Base-by-base conservation (phyloP, 2,888 invertebrate genomes). In the Chelonus formosanus region DNA sequence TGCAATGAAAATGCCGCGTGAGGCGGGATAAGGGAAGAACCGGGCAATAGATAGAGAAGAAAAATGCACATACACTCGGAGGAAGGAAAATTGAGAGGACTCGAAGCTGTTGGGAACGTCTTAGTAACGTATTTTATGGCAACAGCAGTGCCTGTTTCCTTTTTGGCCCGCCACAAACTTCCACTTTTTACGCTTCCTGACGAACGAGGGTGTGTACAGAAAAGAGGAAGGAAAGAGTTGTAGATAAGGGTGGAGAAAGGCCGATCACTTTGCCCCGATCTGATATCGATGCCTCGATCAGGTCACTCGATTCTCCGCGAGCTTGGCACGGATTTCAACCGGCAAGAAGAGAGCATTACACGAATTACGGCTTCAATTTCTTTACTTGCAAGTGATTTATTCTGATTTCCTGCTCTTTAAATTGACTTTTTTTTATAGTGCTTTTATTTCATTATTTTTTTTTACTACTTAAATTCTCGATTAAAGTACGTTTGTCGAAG, bases 121-220 rank as follows among this genome's bases (percentile, higher is more conserved):
- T 69, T 54, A 70, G 56, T 71, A 68, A 68, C 69, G 70, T 74
- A 73, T 73, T 76, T 77, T 75, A 76, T 73, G 71, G 72, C 67
- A 58, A 68, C 69, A 68, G 71, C 67, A 71, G 64, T 72, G 71
- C 67, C 72, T 72, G 69, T 71, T 79, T 80, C 78, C 78, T 76
- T 73, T 78, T 77, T 78, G 77, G 77, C 78, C 75, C 74, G 72
- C 54, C 65, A 58, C 63, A 71, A 69, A 71, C 71, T 73, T 70
- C 58, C 61, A 72, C 70, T 70, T 66, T 70, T 67, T 70, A 56
- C 58, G 31, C 48, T 61, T 66, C 59, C 61, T 61, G 53, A 61
- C 50, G 64, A 48, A 63, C 54, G 52, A 34, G 64, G 40, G 54
- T 31, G 44, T 3, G 59, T 45, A 57, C 10, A 44, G 32, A 34